Percentiles rank a stretch among this genome's conserved stretches.
phyloP scores from a whole-genome alignment of 2,888 invertebrate genomes.

The Trypoxylon attenuatum region DNA sequence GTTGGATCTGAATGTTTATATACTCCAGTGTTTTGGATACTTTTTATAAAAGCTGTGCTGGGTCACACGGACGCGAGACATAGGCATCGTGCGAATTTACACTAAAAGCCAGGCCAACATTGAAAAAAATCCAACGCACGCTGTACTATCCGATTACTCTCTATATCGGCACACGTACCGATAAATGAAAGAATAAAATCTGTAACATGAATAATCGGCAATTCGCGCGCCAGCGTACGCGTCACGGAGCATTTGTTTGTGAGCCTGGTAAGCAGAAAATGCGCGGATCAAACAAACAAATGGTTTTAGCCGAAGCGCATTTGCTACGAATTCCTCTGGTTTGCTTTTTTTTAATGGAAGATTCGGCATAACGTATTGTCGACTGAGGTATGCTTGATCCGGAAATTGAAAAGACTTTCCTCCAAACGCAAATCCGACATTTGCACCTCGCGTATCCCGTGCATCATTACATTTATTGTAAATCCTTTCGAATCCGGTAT shows the following conservation, averaged over 20 bases:
- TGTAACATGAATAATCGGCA: conserved; percentile 47
- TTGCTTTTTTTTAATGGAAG: conserved; percentile 4
- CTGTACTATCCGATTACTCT: conserved; percentile 27
- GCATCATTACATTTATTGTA: no score
- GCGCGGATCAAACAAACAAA: conserved; percentile 38
- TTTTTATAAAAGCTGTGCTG: background rate
- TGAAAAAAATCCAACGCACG: conserved; percentile 24
- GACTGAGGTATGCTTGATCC: no score
- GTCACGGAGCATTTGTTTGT: conserved; percentile 46
- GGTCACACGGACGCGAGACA: background rate
- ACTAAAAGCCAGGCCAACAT: background rate
- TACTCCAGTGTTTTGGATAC: background rate
- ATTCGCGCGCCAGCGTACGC: conserved; percentile 27
- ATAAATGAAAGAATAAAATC: conserved; percentile 54
- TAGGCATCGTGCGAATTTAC: conserved; percentile 4
- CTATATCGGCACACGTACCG: conserved; percentile 26
- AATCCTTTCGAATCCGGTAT: no score
- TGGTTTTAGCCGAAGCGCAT: conserved; percentile 39
- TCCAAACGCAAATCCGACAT: no score
- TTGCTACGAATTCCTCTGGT: no score
- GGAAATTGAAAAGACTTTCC: no score
- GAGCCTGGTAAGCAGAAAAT: conserved; percentile 12
- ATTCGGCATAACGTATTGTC: conserved; percentile 22
- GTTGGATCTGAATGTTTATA: background rate
- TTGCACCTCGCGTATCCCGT: no score